Evolutionary conservation across 2,797 vertebrate genomes (phyloP), one percentile per base, ranked within the genome.

Genomic region (Megalops cyprinoides): DNA sequence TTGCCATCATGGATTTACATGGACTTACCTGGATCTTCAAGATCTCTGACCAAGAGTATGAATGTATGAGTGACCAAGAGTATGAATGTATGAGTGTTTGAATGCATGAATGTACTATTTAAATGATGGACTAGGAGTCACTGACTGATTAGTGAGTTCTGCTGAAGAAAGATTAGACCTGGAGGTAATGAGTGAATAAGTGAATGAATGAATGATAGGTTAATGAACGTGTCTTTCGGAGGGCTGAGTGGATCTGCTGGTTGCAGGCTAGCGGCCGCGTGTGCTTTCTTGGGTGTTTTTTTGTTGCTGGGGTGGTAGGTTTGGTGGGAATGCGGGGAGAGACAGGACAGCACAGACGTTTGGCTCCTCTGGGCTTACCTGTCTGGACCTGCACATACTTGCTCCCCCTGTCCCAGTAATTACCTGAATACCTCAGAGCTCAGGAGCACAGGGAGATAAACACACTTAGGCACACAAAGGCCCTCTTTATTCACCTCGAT

Each of bases 401-500:
- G 76, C 60, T 74, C 60, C 46, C 23, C 42, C 76, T 79, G 46
- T 31, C 53, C 85, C 89, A 87, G 86, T 85, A 87, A 90, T 85
- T 42, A 80, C 77, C 49, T 39, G 79, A 83, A 82, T 62, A 60
- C 78, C 77, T 81, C 84, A 18, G 82, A 86, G 87, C 89, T 87
- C 55, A 85, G 8, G 0, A 4, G n/a, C 51, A 76, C 28, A 51
- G 42, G n/a, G 8, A 49, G 42, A 46, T 20, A 46, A 20, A 46
- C 28, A 46, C 28, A 46, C 28, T 34, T 49, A 39, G 53, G 42
- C 51, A 74, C 4, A 77, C 74, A 83, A 62, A 85, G 78, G 76
- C 85, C 88, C 80, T 87, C 87, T 90, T 89, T 90, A 84, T 89
- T 88, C 87, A 90, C 90, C 89, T 89, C 89, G n/a, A 56, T 56